Base-by-base conservation (phyloP, 1,140 invertebrate genomes). In the Teleogryllus occipitalis region DNA sequence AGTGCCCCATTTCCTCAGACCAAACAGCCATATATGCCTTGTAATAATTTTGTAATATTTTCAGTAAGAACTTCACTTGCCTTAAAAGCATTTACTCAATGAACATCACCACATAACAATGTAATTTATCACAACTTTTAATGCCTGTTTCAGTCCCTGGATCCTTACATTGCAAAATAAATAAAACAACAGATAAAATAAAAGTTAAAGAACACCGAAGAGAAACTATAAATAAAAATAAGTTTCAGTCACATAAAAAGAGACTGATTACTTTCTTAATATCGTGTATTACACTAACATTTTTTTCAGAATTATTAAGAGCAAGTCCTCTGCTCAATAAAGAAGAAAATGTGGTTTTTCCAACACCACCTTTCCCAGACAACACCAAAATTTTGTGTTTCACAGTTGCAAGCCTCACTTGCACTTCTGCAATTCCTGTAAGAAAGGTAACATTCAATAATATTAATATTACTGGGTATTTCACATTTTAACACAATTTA, bases 351-450 rank as follows among this genome's bases (percentile, higher is more conserved):
- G 96, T 97, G 82, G 95, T 97, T 87, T 99, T 99, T 15, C 98
- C 98, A 47, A 99, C 98, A 74, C 98, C 98, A 4, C 98, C 98
- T 90, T 99, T 99, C 0, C 98, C 98, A 10, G 97, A 99, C 14
- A 99, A 87, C 18, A 99, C 89, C 27, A 99, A 86, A 81, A 99
- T 91, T 87, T 99, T 97, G 84, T 97, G 89, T 85, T 94, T 95
- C 0, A 98, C 94, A 82, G 88, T 88, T n/a, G 90, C 87, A 46
- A 99, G 87, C 49, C 91, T 89, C 81, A 92, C 89, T 81, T 91
- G 92, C 7, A 97, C 94, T 77, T 93, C 85, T 49, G 90, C 89
- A 82, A 96, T 91, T n/a, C 92, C 94, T 89, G 81, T 47, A 82
- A 82, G 76, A 21, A 80, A 80, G 47, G 39, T 2, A 47, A 76